Base-by-base conservation (phyloP, 2,113 vertebrate genomes). In the Thalassarche chlororhynchos region DNA sequence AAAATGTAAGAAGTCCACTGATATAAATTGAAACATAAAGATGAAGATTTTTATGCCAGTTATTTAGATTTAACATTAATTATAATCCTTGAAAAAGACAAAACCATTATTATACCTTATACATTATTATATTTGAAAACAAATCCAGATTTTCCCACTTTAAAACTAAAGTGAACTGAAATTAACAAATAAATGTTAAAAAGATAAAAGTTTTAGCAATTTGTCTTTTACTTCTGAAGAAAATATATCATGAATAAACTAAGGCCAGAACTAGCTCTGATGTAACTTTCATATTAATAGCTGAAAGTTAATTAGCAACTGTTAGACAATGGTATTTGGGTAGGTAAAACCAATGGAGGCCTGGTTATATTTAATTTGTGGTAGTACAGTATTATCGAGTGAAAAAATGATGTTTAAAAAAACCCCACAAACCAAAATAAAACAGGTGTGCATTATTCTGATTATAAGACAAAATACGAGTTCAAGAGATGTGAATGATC, bases 391-490 rank as follows among this genome's bases (percentile, higher is more conserved):
- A 60, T 8, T 51, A 32, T 31, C 5, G 20, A 65, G 14, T 51
- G 29, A 68, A 90, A 85, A 87, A 47, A 71, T 0, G 0, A 44
- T 16, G 3, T 58, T 52, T 28, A 4, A 52, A n/a, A 84, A 84
- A 16, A 3, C 0, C 4, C 4, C 8, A 16, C 14, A 36, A 54
- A 36, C 4, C 17, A 55, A 7, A 52, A 42, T n/a, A 46, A 92
- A 76, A 3, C 1, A 24, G 4, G 7, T 7, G 3, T 6, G 10
- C 18, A 9, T 83, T 80, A 64, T 76, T 78, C 9, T 52, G 28
- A 52, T 29, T 70, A 14, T 60, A 51, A 60, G 44, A 23, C 14
- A 52, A 83, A 61, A 32, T 38, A 8, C 2, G 17, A 21, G 4
- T 65, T 64, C 25, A 34, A 51, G 14, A 68, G 8, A 23, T 31